Evolutionary conservation across 2,113 vertebrate genomes (phyloP).

Genomic region (Balaenoptera acutorostrata): DNA sequence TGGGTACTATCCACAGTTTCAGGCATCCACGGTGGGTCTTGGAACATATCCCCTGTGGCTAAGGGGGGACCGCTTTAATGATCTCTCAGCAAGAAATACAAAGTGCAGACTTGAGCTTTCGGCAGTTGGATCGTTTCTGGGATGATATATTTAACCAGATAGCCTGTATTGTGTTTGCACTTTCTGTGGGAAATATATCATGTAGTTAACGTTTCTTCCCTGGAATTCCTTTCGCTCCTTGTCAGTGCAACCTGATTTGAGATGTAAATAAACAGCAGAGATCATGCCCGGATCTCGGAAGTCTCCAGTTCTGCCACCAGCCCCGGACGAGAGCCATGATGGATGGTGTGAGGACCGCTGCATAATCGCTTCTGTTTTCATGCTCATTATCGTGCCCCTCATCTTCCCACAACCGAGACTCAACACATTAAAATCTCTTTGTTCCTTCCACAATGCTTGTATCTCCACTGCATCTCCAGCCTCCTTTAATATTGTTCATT

Average conservation of each 20-base stretch:
- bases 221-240: conserved; percentile 44
- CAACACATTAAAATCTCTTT: conserved; percentile 33
- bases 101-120: background rate
- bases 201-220: conserved; percentile 45
- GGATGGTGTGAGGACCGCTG: background rate
- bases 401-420: conserved; percentile 34
- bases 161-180: conserved; percentile 28
- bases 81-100: background rate
- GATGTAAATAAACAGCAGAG: conserved; percentile 51
- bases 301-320: background rate
- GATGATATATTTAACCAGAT: conserved; percentile 38
- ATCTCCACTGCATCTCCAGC: conserved; percentile 31
- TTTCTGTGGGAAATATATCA: conserved; percentile 55
- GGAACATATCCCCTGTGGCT: background rate
- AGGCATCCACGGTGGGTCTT: background rate
- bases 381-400: conserved; percentile 36
- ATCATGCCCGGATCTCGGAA: background rate
- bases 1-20: background rate
- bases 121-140: background rate
- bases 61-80: background rate
- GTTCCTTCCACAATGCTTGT: conserved; percentile 54
- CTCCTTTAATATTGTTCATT: conserved; percentile 48
- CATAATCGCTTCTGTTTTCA: conserved; percentile 38
- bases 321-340: background rate
- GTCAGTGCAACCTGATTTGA: conserved; percentile 53